phyloP scores from a whole-genome alignment of 2,888 invertebrate species.

The Agrochola circellaris region DNA sequence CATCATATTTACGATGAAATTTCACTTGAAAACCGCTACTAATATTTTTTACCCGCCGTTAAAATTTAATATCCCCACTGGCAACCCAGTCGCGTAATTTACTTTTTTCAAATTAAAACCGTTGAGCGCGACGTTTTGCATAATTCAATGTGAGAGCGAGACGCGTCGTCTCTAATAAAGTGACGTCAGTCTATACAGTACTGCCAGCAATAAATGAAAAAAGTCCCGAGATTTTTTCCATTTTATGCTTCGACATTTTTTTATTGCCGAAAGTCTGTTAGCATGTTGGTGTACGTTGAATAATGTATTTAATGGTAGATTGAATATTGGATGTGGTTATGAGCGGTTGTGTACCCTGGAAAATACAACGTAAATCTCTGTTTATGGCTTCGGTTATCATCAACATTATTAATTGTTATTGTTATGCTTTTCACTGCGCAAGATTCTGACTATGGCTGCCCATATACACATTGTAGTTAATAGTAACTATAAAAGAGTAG shows the following conservation, averaged over 20 bases:
- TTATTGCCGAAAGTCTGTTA: constrained; percentile 54
- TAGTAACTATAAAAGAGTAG: too few relatives aligned
- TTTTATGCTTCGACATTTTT: constrained; percentile 49
- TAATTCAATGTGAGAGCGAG: constrained; percentile 69
- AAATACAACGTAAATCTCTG: constrained; percentile 28
- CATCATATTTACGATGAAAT: constrained; percentile 46
- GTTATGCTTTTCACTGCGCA: constrained; percentile 17
- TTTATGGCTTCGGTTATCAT: constrained; percentile 25
- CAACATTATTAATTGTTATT: constrained; percentile 25
- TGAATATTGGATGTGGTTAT: constrained; percentile 46
- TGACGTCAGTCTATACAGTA: constrained; percentile 60
- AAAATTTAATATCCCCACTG: constrained; percentile 64
- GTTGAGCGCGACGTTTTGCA: constrained; percentile 68
- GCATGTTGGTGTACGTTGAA: constrained; percentile 44
- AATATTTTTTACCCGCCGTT: constrained; percentile 46
- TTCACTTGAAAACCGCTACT: constrained; percentile 45
- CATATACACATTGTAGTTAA: neutral
- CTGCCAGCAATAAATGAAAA: constrained; percentile 64
- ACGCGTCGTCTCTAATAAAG: constrained; percentile 59
- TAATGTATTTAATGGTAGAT: constrained; percentile 55
- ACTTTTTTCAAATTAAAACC: constrained; percentile 71
- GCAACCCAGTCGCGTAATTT: constrained; percentile 67
- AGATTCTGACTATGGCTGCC: neutral
- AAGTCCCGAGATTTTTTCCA: constrained; percentile 55
- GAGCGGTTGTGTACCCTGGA: constrained; percentile 8